These are phyloP conservation scores for Proterorhinus semilunaris DNA, from an alignment of 2,113 vertebrate genomes.

Conservation along the genomic window DNA sequence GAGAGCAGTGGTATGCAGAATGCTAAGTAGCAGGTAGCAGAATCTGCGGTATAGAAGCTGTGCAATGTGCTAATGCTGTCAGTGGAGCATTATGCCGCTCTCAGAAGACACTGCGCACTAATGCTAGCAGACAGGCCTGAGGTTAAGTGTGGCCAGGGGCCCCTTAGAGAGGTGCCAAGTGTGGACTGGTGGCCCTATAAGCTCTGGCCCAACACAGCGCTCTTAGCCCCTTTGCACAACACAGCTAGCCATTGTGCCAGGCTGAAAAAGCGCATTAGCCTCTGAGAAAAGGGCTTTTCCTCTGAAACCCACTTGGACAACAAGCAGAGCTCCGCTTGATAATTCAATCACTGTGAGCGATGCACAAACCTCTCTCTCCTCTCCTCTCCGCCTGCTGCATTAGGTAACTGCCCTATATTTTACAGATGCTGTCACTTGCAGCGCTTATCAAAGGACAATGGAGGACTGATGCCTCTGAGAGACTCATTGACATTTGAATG, in stretches of 20 bases:
- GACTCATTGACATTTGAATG: conserved; percentile 70
- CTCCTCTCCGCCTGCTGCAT: conserved; percentile 51
- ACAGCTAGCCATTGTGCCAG: conserved; percentile 67
- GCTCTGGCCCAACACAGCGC: conserved; percentile 55
- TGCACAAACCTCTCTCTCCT: conserved; percentile 34
- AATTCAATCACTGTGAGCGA: conserved; percentile 69
- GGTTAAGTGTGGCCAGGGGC: conserved; percentile 69
- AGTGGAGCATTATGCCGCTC: conserved; percentile 43
- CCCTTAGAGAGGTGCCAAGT: conserved; percentile 62
- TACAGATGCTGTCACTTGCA: conserved; percentile 59
- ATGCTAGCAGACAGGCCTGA: conserved; percentile 60
- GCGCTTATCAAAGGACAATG: conserved; percentile 70
- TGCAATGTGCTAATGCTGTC: conserved; percentile 43
- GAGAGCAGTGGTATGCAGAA: conserved; percentile 21
- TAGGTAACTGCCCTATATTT: conserved; percentile 69
- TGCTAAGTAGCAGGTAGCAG: conserved; percentile 25
- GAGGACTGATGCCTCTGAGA: conserved; percentile 62
- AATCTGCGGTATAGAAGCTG: conserved; percentile 5
- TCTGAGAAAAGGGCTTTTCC: conserved; percentile 66
- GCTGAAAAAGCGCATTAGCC: conserved; percentile 71
- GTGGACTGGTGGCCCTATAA: conserved; percentile 71
- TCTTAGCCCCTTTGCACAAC: conserved; percentile 62
- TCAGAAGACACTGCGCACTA: conserved; percentile 49
- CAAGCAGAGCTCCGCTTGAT: conserved; percentile 71
- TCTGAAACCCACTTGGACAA: conserved; percentile 59